Evolutionary conservation across 1,140 invertebrate genomes (phyloP), one percentile per base, ranked within the genome.

Genomic region (Hycleus phaleratus): DNA sequence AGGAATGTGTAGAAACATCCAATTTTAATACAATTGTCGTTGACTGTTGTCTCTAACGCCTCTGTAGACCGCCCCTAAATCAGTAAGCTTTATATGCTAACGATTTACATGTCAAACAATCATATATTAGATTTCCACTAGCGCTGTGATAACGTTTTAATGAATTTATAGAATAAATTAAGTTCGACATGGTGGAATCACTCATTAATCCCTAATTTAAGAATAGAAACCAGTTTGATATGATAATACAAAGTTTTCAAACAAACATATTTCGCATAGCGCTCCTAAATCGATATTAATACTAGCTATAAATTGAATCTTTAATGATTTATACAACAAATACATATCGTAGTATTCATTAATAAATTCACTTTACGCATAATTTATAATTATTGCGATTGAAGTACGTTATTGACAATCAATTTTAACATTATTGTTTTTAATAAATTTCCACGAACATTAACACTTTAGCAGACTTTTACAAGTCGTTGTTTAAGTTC

Each of bases 121-220:
- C 39, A 52, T 60, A 60, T 56, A 60, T 60, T 60, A 60, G 58
- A 60, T 60, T 60, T 56, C 46, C 58, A 52, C 39, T 52, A 46
- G 58, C 49, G 51, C 56, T 60, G 58, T 56, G 47, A 60, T 60
- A 60, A 60, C 53, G 50, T 56, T 46, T 47, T 60, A 60, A 60
- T 60, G 46, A 60, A 60, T 60, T 60, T 60, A 60, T 60, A 52
- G 58, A 60, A 60, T 60, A 60, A 60, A 60, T 60, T 60, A 50
- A 60, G 40, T 60, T 54, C 32, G 38, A 10, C 39, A 4, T 49
- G 32, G 26, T 11, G 39, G 32, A 49, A 49, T 49, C 51, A 53
- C 51, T 53, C 39, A 53, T 53, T 53, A 53, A 45, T 53, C 43
- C 51, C 18, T 40, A 53, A 53, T 53, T 26, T 39, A 53, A 53